phyloP scores from a whole-genome alignment of 2,797 vertebrate species.

The Enteromius argenteus region DNA sequence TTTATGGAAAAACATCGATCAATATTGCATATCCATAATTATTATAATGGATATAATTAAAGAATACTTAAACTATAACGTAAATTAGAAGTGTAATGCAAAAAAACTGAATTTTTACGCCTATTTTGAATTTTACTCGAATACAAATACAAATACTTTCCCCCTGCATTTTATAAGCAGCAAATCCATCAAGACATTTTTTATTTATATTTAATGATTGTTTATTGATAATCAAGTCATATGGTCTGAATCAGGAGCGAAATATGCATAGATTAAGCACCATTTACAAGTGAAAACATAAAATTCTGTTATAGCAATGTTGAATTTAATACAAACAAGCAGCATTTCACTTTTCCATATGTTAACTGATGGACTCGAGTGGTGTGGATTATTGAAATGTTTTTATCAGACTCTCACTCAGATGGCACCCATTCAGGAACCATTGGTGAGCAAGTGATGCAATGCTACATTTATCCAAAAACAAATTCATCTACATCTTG shows the following conservation, averaged over 20 bases:
- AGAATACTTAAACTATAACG: too few relatives aligned
- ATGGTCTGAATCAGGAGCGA: not conserved
- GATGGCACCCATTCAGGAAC: not conserved
- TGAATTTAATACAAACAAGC: not conserved
- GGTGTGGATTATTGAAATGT: not conserved
- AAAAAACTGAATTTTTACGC: too few relatives aligned
- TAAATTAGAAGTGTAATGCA: too few relatives aligned
- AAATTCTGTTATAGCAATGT: not conserved
- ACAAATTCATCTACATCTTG: not conserved
- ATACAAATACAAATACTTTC: too few relatives aligned
- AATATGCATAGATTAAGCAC: not conserved
- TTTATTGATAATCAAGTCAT: not conserved
- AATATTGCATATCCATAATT: too few relatives aligned
- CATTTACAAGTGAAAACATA: not conserved
- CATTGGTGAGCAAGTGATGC: not conserved
- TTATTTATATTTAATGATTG: not conserved
- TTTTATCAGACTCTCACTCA: not conserved
- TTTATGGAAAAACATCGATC: too few relatives aligned
- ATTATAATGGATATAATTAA: too few relatives aligned
- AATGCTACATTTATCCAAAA: not conserved
- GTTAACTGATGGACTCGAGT: not conserved
- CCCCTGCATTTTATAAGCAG: not conserved
- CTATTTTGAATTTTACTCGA: too few relatives aligned
- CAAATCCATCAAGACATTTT: not conserved
- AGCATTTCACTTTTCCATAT: not conserved